Base-by-base conservation (phyloP, 2,113 vertebrate genomes). In the Coptodon rendalli region DNA sequence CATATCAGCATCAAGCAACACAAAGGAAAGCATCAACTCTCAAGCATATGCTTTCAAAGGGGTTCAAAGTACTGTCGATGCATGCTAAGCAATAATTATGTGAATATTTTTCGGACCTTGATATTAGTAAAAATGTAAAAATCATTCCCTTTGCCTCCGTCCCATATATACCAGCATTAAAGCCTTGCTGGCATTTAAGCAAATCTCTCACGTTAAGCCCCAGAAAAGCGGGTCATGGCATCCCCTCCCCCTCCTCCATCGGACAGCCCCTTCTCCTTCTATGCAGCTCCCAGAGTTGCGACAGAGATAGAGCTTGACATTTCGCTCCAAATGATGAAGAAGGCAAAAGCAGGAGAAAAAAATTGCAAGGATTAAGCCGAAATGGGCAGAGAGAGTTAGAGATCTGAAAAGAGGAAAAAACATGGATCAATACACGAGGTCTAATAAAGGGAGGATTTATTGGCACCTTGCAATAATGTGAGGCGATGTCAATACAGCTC, bases 401-500 rank as follows among this genome's bases (percentile, higher is more conserved):
- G 89, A 92, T 90, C 66, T 84, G 86, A 86, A 52, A 81, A 52
- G 59, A 91, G 53, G n/a, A 6, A 50, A 71, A 81, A 86, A 87
- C 68, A 86, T 76, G 56, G 91, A 94, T 95, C 94, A 85, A 95
- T 95, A 94, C 81, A 7, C 7, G 6, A 68, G 89, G 83, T 94
- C 85, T 93, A 94, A 94, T 94, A 95, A 94, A 94, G 71, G 87
- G 43, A 90, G 93, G 95, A 95, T 93, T 95, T 93, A 95, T 93
- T 89, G 90, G 88, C 91, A 91, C 90, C 87, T 87, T 52, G 88
- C 86, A 93, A 94, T 93, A 93, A 93, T 86, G 86, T 92, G 87
- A 95, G 89, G 54, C 31, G 52, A 82, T 59, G 85, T 94, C 92
- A 93, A 94, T 93, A 93, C 45, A 71, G 89, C 87, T 92, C 87